Evolutionary conservation across 1,140 invertebrate genomes (phyloP), one percentile per base, ranked within the genome.

Genomic region (Fopius arisanus): DNA sequence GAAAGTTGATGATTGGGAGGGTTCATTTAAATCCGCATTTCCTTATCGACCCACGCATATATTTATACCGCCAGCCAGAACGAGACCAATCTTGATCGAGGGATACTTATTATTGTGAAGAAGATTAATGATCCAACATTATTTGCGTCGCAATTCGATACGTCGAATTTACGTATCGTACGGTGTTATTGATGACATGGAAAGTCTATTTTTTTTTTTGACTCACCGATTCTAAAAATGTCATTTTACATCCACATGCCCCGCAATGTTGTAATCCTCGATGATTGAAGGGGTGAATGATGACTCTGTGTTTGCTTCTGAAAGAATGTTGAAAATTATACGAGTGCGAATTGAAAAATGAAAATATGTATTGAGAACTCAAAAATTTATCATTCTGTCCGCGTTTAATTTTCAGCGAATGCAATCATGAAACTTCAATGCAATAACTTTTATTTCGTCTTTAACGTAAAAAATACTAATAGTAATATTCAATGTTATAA

Each of bases 111-210:
- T 75, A 66, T 78, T 75, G 65, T 65, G 73, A 78, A 70, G 65
- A 82, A 83, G 81, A 83, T 83, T 83, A 81, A 83, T 77, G 81
- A 82, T 71, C 33, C 33, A 19, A 76, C 79, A 73, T 73, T 79
- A 79, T 82, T 83, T 83, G 82, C 81, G 78, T 78, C 80, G 77
- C 81, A 78, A 86, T 85, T 86, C 81, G 83, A 83, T 86, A 83
- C 79, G 80, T 84, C 79, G 79, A 82, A 82, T 84, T 84, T 82
- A 77, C 78, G 40, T 72, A 72, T 28, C 6, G 40, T 26, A 12
- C 19, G 19, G 40, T 33, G 63, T 65, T 72, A 72, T 72, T 72
- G 28, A 72, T 72, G 70, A 66, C 62, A 26, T 72, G 23, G n/a
- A 7, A 14, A 12, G 14, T 51, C 14, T n/a, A 48, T 3, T 21